Evolutionary conservation across 1,140 invertebrate species (phyloP), one percentile per base, ranked within the genome.

Genomic region (Pseudachorutes palmiensis): DNA sequence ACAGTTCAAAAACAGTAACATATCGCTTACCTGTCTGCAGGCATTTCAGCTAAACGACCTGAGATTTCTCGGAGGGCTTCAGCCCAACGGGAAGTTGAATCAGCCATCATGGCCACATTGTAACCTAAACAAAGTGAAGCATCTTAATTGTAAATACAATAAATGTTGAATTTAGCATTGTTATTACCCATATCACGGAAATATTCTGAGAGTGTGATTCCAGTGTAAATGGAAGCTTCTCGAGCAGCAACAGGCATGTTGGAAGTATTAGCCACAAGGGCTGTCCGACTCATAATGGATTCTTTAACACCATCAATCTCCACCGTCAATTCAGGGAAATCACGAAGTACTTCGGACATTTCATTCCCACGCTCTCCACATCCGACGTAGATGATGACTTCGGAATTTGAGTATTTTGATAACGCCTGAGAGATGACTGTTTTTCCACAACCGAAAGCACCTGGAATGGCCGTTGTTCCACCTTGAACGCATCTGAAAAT

Each of bases 241-340:
- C 97, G 88, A 81, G 97, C 97, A 81, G 97, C 97, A 67, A 99
- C 97, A 81, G 97, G 97, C 97, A 99, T 99, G 88, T 99, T 99
- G 62, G 97, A 99, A 48, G 97, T 99, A 81, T 99, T 99, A 74
- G 97, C 97, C 28, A 99, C 97, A 28, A 99, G 81, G 33, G 96
- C 91, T 14, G 97, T 99, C 83, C 97, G 89, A 81, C 98, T 98
- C 97, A 99, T 99, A 79, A 99, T 99, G 66, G 94, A 98, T 80
- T 98, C 97, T 9, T 91, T 94, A 2, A 86, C 84, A 5, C 97
- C 97, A 59, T 97, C 92, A 72, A 98, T 94, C 82, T 99, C 97
- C 74, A 97, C 91, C 0, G 91, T 91, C 75, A 99, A 82, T 82
- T 98, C 93, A 31, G 97, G 97, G 84, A 99, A 99, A 83, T 99